Evolutionary conservation across 2,113 vertebrate species (phyloP).

Genomic region (Cyphomyrus plagiostoma): DNA sequence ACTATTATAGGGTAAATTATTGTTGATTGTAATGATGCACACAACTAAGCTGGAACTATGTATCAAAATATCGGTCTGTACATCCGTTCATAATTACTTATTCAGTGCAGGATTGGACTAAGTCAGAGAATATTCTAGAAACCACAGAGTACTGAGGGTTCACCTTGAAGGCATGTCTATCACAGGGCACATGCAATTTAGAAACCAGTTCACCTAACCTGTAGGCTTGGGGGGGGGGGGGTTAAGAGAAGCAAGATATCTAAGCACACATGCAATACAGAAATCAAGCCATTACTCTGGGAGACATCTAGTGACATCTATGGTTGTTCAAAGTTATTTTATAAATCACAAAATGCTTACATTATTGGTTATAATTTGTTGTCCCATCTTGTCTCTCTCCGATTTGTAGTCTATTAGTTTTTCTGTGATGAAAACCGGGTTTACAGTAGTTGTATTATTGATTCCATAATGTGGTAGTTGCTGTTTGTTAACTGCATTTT

Average conservation of each 20-base stretch:
- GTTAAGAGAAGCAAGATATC: neutral
- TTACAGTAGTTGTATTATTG: neutral
- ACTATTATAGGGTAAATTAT: neutral
- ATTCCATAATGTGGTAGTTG: neutral
- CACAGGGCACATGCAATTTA: neutral
- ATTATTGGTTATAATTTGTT: neutral
- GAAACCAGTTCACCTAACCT: neutral
- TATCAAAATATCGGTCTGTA: neutral
- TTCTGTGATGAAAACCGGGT: neutral
- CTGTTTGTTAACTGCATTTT: neutral
- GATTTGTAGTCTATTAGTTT: neutral
- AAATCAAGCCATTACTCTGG: neutral
- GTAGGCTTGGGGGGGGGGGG: neutral
- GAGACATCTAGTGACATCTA: neutral
- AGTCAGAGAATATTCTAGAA: neutral
- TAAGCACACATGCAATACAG: neutral
- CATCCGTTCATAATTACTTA: neutral
- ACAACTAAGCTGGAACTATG: neutral
- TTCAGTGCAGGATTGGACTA: neutral
- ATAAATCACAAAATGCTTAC: neutral
- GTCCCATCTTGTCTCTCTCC: neutral
- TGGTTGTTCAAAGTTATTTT: neutral
- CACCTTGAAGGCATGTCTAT: neutral
- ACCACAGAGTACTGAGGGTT: neutral
- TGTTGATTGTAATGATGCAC: neutral